Base-by-base conservation (phyloP, 2,888 invertebrate species). In the Sycophila texana region DNA sequence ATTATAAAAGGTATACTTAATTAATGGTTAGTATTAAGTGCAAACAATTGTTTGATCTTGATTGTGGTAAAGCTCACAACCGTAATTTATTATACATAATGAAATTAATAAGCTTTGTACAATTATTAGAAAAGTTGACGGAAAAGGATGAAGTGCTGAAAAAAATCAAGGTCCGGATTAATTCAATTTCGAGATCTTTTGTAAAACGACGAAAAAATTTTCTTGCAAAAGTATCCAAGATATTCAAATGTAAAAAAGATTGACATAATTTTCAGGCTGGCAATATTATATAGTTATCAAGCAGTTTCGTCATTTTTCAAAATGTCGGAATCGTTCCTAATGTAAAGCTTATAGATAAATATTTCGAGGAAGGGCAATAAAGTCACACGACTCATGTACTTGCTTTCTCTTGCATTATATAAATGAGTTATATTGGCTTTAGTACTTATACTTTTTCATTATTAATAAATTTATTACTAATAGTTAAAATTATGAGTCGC, bases 401-500 rank as follows among this genome's bases (percentile, higher is more conserved):
- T 74, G 67, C 68, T 58, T 75, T 22, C 73, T 76, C 73, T 76
- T 77, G 73, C 65, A 81, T 49, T 78, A 81, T 80, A 79, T 80
- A 82, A 86, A 85, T 84, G 82, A 85, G 77, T 84, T 84, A 83
- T 83, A 86, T 87, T 85, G 84, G 75, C 74, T 80, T 88, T 87
- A 87, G 85, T 86, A 86, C 85, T 85, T 88, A 86, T 85, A 86
- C 85, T 84, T 85, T 86, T 82, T 85, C 81, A 85, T 85, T 77
- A 83, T 82, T 84, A 85, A 85, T 87, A 86, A 85, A 82, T 81
- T 81, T 85, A 83, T 84, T 81, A 81, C 82, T 84, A 79, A 83
- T 84, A 84, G 84, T 85, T 77, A 84, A 86, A 86, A 84, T 83
- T 86, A 86, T 88, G 87, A 89, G 87, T 89, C 88, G 87, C 86